These are phyloP conservation scores for Bombyx huttoni DNA, from an alignment of 2,888 invertebrate species.

Conservation along the genomic window DNA sequence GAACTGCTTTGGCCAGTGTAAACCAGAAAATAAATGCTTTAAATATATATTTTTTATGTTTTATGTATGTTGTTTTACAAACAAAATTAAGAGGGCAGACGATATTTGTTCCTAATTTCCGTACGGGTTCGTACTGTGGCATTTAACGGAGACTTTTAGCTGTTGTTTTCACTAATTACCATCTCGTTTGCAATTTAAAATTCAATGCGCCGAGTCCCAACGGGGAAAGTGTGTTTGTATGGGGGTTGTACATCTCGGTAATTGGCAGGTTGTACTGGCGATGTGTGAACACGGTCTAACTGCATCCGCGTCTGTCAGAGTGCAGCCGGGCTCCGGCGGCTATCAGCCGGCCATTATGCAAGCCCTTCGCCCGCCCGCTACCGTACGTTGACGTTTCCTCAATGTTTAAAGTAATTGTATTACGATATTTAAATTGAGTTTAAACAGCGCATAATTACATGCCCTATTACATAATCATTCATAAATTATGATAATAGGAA, in stretches of 20 bases:
- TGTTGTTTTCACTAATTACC: constrained; percentile 66
- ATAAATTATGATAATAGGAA: constrained; percentile 24
- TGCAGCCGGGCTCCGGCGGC: constrained; percentile 9
- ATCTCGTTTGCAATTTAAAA: constrained; percentile 70
- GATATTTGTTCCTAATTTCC: constrained; percentile 69
- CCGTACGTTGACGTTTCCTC: constrained; percentile 44
- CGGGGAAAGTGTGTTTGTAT: constrained; percentile 48
- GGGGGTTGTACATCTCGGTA: constrained; percentile 44
- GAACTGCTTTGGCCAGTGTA: constrained; percentile 31
- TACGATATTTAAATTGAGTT: constrained; percentile 33
- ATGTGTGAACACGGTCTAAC: constrained; percentile 39
- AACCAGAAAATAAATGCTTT: constrained; percentile 43
- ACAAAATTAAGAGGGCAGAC: constrained; percentile 60
- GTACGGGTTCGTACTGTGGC: constrained; percentile 51
- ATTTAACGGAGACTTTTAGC: constrained; percentile 54
- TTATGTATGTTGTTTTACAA: constrained; percentile 55
- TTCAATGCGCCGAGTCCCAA: constrained; percentile 31
- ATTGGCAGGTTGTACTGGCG: constrained; percentile 44
- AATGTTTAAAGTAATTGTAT: constrained; percentile 42
- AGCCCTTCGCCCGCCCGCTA: constrained; percentile 26
- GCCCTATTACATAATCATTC: constrained; percentile 21
- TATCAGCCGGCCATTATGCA: constrained; percentile 35
- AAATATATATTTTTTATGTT: constrained; percentile 42
- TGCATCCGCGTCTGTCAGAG: constrained; percentile 29
- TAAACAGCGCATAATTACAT: constrained; percentile 31